Base-by-base conservation (phyloP, 2,888 invertebrate species). In the Eledona agricola region DNA sequence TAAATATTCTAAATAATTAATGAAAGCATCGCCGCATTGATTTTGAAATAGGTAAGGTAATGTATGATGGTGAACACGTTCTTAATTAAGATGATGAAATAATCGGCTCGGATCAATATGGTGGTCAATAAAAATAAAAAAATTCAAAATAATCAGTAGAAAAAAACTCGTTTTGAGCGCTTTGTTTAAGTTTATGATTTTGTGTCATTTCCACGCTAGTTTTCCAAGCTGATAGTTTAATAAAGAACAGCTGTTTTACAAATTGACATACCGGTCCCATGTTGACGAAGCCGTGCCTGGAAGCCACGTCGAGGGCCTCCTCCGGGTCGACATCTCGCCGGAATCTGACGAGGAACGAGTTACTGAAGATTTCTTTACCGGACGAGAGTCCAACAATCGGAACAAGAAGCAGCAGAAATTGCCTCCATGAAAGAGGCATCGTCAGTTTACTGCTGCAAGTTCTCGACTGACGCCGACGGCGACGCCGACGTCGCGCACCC, bases 291-390 rank as follows among this genome's bases (percentile, higher is more conserved):
- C 97, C 97, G 77, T 95, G 91, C 71, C 89, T 83, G 60, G 83
- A 80, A 55, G 97, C 97, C 59, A 98, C 84, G 63, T 82, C 77
- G 73, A 88, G 87, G 38, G 94, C 97, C 70, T 89, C 82, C 10
- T 86, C 82, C 64, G 83, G 85, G 51, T 86, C 87, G 54, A 90
- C 86, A 57, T 89, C 87, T 64, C 89, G 83, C 72, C 86, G 87
- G 78, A 96, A 88, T 67, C 89, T 85, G 67, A 98, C 96, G 75
- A 94, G 83, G 82, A 98, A 98, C 47, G 93, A 90, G 79, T 96
- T 97, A 75, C 96, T 97, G 81, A 95, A 94, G 68, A 98, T 87
- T 74, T 93, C 87, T n/a, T 61, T 49, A 26, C 60, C 67, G 34
- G 66, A 65, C 11, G 43, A 32, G 22, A 54, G 43, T 55, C 59